Conservation (phyloP, 2,113 vertebrate species). For the Lynx canadensis region DNA sequence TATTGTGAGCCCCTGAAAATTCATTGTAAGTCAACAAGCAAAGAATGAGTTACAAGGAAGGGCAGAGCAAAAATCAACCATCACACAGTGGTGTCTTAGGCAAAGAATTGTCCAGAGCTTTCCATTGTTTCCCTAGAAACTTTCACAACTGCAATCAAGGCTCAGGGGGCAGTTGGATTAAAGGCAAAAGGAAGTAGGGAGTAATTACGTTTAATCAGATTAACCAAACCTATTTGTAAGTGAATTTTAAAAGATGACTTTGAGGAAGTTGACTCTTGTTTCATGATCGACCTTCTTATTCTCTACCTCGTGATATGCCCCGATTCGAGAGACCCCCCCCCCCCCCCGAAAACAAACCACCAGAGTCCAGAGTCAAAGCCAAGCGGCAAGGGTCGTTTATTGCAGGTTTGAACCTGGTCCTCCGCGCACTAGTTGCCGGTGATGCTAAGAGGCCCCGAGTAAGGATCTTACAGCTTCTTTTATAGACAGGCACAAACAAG, state of each 20-base stretch:
- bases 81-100: neutral
- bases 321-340: too few species aligned
- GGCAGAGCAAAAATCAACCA: neutral
- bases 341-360: too few species aligned
- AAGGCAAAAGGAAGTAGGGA: constrained; percentile 16
- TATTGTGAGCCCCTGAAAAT: neutral
- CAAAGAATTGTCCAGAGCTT: neutral
- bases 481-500: too few species aligned
- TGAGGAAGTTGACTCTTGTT: constrained; percentile 19
- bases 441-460: too few species aligned
- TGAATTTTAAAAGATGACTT: neutral
- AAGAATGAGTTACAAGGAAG: constrained; percentile 45
- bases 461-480: too few species aligned
- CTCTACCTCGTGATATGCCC: neutral
- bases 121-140: constrained; percentile 53
- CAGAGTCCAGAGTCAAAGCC: too few species aligned
- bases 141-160: neutral
- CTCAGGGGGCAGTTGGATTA: neutral
- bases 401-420: too few species aligned
- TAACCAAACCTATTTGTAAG: neutral
- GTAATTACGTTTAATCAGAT: neutral
- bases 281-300: neutral
- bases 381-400: too few species aligned
- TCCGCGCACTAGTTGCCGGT: too few species aligned
- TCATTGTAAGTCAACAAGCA: constrained; percentile 11